These are phyloP conservation scores for Noctilio leporinus DNA, from an alignment of 2,113 vertebrate genomes.

Conservation along the genomic window DNA sequence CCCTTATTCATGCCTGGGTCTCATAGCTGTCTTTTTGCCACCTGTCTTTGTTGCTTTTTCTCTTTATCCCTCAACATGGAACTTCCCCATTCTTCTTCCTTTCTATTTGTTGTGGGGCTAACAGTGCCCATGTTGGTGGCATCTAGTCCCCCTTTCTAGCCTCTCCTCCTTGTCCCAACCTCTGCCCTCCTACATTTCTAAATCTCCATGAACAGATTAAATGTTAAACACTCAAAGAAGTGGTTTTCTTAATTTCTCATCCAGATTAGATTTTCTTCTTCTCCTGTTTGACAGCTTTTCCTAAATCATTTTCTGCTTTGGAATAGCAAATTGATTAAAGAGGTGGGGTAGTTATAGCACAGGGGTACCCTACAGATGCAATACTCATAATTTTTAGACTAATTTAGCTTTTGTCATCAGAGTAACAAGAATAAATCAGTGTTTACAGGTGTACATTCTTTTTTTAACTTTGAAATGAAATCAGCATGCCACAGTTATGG, in stretches of 20 bases:
- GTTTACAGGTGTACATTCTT: background rate
- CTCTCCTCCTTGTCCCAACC: accelerated
- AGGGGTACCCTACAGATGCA: background rate
- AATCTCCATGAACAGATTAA: background rate
- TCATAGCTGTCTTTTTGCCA: background rate
- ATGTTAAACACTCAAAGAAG: background rate
- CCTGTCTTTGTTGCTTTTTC: conserved; percentile 15
- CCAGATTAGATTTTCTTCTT: conserved; percentile 33
- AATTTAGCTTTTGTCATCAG: conserved; percentile 48
- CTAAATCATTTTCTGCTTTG: conserved; percentile 45
- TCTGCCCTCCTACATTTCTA: background rate
- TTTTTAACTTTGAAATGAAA: background rate
- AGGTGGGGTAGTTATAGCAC: background rate
- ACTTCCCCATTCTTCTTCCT: background rate
- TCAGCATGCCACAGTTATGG: background rate
- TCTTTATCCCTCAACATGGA: background rate
- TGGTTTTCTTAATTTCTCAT: conserved; percentile 1
- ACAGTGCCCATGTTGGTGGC: accelerated
- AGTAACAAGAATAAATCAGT: conserved; percentile 18
- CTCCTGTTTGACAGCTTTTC: conserved; percentile 29
- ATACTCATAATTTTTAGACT: conserved; percentile 32
- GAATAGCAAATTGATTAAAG: conserved; percentile 45
- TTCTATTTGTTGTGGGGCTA: background rate
- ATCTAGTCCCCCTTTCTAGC: accelerated
- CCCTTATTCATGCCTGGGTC: background rate